Base-by-base conservation (phyloP, 2,113 vertebrate genomes). In the Pelobates fuscus region DNA sequence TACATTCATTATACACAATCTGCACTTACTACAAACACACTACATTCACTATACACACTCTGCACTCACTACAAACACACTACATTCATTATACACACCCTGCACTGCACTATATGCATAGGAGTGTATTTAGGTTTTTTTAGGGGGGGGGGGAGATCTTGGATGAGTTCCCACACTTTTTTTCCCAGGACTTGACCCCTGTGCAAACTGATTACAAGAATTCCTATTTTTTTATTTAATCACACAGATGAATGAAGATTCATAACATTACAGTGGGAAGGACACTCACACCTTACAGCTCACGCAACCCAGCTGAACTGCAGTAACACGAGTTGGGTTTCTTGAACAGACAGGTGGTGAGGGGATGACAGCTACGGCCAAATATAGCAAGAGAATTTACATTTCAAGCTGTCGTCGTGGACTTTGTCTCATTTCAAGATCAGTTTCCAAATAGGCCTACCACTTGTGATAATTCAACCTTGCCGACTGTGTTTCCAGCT, bases 201-300 rank as follows among this genome's bases (percentile, higher is more conserved):
- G 32, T 37, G 32, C 10, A 10, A 55, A 21, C 52, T 2, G 52
- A 20, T 32, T 20, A 20, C 23, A 6, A 17, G 49, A 58, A 59
- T 59, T 26, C 37, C 55, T 70, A 7, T 29, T 58, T 2, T 43
- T 26, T 27, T 70, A 59, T n/a, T n/a, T 32, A 60, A 32, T 12
- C 2, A 17, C 10, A 52, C 30, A 60, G 68, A 70, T 44, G 68
- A 60, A 41, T 26, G 68, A 59, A 26, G 11, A 15, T 23, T 62
- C 55, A n/a, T n/a, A 43, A 44, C 55, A 11, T 70, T 52, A 12
- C 10, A 1, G 60, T 14, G 8, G 25, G 60, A 30, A 62, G 60
- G 7, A n/a, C 68, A 60, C 23, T 8, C 1, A 24, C 32, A 24
- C 3, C 20, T 23, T 69, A 57, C 52, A 12, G 3, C 27, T 8